A percentile compares a stretch with the other conserved stretches of the same genome.
These are phyloP conservation scores for Chrysocyon brachyurus DNA, from an alignment of 2,797 vertebrate genomes.

Conservation along the genomic window DNA sequence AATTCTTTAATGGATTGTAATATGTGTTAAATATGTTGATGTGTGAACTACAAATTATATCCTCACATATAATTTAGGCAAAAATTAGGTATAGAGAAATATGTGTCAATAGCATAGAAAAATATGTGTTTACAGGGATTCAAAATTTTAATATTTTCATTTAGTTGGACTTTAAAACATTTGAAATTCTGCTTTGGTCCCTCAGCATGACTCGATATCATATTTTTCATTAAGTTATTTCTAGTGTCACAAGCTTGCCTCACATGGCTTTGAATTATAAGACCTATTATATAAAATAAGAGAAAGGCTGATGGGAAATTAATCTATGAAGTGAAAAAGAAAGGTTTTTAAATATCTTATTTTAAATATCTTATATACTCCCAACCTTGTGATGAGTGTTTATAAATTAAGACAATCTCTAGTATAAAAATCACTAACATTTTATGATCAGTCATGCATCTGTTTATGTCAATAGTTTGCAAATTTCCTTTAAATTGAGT, in stretches of 20 bases:
- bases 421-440: neutral
- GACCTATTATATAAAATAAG: neutral
- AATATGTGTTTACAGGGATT: neutral
- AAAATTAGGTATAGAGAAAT: neutral
- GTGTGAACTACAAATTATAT: neutral
- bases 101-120: neutral
- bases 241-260: neutral
- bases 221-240: constrained; percentile 51
- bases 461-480: neutral
- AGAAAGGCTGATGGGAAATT: neutral
- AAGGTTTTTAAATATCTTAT: neutral
- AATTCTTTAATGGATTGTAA: neutral
- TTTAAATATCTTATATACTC: neutral
- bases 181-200: neutral
- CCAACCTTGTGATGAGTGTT: neutral
- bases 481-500: constrained; percentile 52
- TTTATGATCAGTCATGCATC: constrained; percentile 33
- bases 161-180: neutral
- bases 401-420: constrained; percentile 5
- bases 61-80: neutral
- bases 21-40: neutral
- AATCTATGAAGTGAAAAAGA: neutral
- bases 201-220: neutral
- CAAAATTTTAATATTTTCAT: neutral
- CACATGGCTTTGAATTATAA: neutral